A percentile compares a stretch with the other conserved stretches of the same genome.
phyloP scores from a whole-genome alignment of 1,140 invertebrate species.

The Drosophila sp. region DNA sequence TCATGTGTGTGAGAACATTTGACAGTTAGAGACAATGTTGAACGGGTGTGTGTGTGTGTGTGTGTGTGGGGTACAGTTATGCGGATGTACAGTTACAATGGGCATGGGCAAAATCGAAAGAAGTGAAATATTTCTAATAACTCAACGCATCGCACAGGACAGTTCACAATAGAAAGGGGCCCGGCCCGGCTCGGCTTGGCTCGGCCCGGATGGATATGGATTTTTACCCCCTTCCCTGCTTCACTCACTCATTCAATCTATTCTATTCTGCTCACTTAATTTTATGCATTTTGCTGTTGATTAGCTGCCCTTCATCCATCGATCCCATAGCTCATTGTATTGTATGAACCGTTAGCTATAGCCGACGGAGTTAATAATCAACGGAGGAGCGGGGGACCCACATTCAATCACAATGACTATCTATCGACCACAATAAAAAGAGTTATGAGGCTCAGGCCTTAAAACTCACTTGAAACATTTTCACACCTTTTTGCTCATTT shows the following conservation, averaged over 20 bases:
- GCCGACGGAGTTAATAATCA: conserved; percentile 54
- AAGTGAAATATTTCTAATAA: conserved; percentile 70
- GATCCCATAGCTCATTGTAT: conserved; percentile 16
- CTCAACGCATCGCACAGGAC: conserved; percentile 26
- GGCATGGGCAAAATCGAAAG: conserved; percentile 19
- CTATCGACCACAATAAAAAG: conserved; percentile 4
- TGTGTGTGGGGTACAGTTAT: conserved; percentile 61
- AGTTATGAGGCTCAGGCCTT: neutral
- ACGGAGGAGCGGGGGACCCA: conserved; percentile 28
- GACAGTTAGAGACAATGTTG: neutral
- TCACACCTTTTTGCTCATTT: conserved; percentile 62
- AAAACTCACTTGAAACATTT: conserved; percentile 54
- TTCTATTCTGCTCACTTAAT: conserved; percentile 61
- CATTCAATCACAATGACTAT: conserved; percentile 35
- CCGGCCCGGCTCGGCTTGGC: too few species aligned
- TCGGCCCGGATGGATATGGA: neutral
- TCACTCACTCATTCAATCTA: conserved; percentile 5
- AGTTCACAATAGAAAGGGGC: neutral
- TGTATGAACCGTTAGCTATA: conserved; percentile 22
- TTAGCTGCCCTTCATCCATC: conserved; percentile 61
- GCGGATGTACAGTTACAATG: conserved; percentile 33
- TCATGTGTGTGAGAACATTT: conserved; percentile 41
- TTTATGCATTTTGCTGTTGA: conserved; percentile 77
- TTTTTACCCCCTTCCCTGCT: conserved; percentile 15
- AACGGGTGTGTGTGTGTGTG: neutral